phyloP scores from a whole-genome alignment of 2,797 vertebrate genomes.

The Manis crassicaudata region DNA sequence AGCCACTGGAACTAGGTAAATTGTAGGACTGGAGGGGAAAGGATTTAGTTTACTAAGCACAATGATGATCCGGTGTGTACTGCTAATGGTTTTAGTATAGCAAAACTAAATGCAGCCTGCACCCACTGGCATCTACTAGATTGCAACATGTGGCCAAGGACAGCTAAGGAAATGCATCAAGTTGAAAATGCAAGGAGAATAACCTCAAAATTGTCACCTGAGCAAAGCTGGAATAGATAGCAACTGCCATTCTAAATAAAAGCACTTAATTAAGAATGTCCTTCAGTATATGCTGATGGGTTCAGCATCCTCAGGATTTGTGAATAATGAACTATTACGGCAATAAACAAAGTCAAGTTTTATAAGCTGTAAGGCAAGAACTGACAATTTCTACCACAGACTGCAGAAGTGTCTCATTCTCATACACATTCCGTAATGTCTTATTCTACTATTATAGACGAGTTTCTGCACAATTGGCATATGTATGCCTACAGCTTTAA shows the following conservation, averaged over 20 bases:
- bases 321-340: neutral
- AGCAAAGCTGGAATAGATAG: neutral
- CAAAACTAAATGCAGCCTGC: neutral
- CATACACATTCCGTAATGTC: neutral
- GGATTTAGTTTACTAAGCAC: neutral
- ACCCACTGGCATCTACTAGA: neutral
- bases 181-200: neutral
- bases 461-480: neutral
- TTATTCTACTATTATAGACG: constrained; percentile 20
- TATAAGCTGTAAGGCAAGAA: neutral
- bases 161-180: neutral
- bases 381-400: neutral
- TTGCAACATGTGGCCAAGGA: neutral
- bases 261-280: neutral
- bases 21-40: neutral
- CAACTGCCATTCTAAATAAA: neutral
- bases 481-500: neutral
- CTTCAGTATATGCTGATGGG: neutral
- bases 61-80: neutral
- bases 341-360: neutral
- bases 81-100: neutral
- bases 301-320: neutral
- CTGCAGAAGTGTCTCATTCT: constrained; percentile 17
- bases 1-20: neutral
- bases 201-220: neutral